A percentile compares a stretch with the other conserved stretches of the same genome.
phyloP scores from a whole-genome alignment of 2,113 vertebrate species.

The Pteruthius melanotis region DNA sequence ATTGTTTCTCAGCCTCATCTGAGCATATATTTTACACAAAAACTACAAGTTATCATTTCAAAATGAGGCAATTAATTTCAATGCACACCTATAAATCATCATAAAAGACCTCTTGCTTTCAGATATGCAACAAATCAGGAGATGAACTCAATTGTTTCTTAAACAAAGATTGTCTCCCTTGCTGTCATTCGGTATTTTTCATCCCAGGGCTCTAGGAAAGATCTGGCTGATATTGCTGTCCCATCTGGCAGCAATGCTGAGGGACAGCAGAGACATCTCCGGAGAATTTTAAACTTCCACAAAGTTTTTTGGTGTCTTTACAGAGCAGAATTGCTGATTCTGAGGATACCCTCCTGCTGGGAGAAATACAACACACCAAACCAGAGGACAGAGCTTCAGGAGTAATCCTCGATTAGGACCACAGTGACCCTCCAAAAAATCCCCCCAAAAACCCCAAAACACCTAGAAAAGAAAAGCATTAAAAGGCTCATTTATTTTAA shows the following conservation, averaged over 20 bases:
- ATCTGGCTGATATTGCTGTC: neutral
- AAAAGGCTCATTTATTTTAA: neutral
- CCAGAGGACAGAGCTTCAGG: neutral
- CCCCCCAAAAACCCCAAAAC: neutral
- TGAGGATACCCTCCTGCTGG: neutral
- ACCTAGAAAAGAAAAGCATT: neutral
- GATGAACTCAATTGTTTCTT: neutral
- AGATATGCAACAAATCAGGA: neutral
- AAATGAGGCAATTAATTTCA: neutral
- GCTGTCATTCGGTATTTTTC: neutral
- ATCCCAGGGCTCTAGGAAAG: neutral
- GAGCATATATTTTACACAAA: neutral
- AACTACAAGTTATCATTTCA: neutral
- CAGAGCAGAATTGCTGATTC: neutral
- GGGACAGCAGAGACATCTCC: neutral
- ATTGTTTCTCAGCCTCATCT: neutral
- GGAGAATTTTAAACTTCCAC: neutral
- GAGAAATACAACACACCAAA: neutral
- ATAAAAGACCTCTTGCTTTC: neutral
- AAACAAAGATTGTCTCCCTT: neutral
- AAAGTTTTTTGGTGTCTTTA: neutral
- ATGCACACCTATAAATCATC: neutral
- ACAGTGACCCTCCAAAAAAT: neutral
- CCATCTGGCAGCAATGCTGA: neutral
- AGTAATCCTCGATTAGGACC: neutral